phyloP scores from a whole-genome alignment of 2,888 invertebrate species.

The Agrypnus murinus region DNA sequence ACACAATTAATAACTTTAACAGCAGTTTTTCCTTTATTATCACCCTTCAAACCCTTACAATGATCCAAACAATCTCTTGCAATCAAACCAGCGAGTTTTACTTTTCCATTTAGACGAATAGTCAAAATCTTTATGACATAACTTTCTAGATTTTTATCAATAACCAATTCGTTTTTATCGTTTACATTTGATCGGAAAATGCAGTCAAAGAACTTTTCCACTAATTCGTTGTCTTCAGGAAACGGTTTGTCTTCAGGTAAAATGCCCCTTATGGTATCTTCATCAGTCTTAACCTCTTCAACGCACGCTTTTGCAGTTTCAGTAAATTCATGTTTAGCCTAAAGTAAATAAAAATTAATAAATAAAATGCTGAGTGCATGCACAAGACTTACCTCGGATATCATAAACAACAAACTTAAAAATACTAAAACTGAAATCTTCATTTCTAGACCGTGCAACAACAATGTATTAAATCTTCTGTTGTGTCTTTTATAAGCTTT shows the following conservation, averaged over 20 bases:
- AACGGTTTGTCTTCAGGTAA: background rate
- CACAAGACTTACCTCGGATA: no score
- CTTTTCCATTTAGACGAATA: background rate
- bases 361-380: no score
- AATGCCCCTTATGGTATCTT: background rate
- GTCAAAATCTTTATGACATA: background rate
- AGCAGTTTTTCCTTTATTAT: conserved; percentile 1
- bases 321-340: conserved; percentile 9
- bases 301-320: conserved; percentile 16
- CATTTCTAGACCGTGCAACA: no score
- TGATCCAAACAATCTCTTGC: background rate
- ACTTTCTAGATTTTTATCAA: background rate
- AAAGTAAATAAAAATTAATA: no score
- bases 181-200: background rate
- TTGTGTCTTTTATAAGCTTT: no score
- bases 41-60: conserved; percentile 5
- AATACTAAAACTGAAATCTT: no score
- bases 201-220: background rate
- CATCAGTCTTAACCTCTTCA: background rate
- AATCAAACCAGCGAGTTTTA: background rate
- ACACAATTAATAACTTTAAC: conserved; percentile 22
- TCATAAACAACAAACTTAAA: no score
- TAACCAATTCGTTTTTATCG: background rate
- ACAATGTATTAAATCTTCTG: no score
- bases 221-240: conserved; percentile 1